Conservation (phyloP, 2,113 vertebrate genomes). For the Otocyon megalotis region DNA sequence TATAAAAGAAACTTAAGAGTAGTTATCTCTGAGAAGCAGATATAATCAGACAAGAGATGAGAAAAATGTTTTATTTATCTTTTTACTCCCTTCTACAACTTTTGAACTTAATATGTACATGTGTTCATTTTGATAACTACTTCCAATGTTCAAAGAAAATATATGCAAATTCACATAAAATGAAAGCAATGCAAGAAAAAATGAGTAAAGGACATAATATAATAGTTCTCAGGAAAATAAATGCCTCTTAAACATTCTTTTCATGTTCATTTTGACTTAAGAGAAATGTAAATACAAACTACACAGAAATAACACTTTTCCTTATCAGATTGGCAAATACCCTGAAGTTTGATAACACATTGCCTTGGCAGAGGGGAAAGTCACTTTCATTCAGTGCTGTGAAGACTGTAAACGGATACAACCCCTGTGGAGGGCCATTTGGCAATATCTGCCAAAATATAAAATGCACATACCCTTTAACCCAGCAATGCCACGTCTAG, state of each 20-base stretch:
- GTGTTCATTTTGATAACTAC: background rate
- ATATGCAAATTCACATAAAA: conserved; percentile 5
- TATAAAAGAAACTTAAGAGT: background rate
- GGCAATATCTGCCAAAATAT: background rate
- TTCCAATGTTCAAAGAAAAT: conserved; percentile 3
- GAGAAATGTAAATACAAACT: conserved; percentile 14
- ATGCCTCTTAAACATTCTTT: background rate
- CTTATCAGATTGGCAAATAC: background rate
- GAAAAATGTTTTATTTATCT: background rate
- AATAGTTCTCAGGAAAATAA: background rate
- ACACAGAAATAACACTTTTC: background rate
- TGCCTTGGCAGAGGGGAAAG: background rate
- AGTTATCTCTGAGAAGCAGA: background rate
- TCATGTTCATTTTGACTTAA: background rate
- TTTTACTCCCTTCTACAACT: background rate
- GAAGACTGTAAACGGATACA: background rate
- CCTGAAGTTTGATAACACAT: background rate
- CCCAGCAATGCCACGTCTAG: background rate
- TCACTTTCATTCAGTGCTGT: background rate
- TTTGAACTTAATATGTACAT: background rate
- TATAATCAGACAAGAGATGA: background rate
- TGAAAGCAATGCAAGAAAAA: background rate
- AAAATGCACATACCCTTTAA: background rate
- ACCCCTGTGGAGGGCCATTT: background rate
- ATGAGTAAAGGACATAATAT: background rate